Conservation (phyloP, 2,797 vertebrate species). For the Nyctibius grandis region DNA sequence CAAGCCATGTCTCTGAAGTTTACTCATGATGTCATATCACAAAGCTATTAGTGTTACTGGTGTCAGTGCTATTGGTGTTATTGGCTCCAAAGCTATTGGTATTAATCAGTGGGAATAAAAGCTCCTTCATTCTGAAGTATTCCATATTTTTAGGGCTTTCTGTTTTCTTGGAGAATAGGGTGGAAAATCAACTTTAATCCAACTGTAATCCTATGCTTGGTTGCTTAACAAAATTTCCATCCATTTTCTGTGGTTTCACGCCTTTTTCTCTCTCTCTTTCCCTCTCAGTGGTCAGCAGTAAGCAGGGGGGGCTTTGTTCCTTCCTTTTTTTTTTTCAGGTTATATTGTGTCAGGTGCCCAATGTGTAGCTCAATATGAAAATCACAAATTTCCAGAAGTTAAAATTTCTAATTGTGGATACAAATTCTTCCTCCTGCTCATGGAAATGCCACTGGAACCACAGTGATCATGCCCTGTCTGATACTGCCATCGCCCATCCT, state of each 20-base stretch:
- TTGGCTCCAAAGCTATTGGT: neutral
- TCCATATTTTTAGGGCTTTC: neutral
- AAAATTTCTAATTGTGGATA: neutral
- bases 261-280: neutral
- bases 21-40: neutral
- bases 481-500: neutral
- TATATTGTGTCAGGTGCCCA: neutral
- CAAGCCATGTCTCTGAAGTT: fast-evolving
- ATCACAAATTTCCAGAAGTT: neutral
- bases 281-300: neutral
- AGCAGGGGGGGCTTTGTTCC: neutral
- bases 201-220: neutral
- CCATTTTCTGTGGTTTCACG: neutral
- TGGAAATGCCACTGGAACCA: neutral
- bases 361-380: neutral
- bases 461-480: neutral
- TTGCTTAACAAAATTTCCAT: neutral
- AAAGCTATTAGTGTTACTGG: neutral
- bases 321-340: neutral
- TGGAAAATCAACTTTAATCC: neutral
- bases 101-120: neutral
- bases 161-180: neutral
- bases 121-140: neutral
- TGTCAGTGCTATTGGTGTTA: fast-evolving
- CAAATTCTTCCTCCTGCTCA: neutral